A percentile compares a stretch with the other conserved stretches of the same genome.
These are phyloP conservation scores for Gallinago solitaria DNA, from an alignment of 2,797 vertebrate species.

Conservation along the genomic window DNA sequence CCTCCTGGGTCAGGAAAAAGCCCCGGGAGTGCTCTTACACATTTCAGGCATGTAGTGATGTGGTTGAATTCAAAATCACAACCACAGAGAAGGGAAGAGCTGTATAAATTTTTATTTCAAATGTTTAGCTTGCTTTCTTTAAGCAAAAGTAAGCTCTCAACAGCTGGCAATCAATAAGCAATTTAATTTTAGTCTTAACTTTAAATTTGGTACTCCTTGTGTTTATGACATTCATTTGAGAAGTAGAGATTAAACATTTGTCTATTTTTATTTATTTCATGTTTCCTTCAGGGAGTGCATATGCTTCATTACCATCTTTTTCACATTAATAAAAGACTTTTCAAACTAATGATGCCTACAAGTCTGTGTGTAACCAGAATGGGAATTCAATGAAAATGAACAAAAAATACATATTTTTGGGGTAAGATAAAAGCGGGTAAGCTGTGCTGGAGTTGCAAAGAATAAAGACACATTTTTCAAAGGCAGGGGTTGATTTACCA, in stretches of 20 bases:
- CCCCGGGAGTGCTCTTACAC: not conserved
- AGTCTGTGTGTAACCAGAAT: not conserved
- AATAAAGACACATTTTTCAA: not conserved
- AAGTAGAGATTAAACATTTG: not conserved
- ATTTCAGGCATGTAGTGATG: not conserved
- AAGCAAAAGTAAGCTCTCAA: not conserved
- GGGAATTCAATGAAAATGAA: not conserved
- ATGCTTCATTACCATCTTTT: constrained; percentile 9
- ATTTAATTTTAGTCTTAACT: not conserved
- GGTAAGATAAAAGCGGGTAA: not conserved
- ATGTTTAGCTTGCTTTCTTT: not conserved
- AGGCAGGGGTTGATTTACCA: not conserved
- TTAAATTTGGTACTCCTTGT: not conserved
- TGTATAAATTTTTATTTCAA: not conserved
- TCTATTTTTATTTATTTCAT: not conserved
- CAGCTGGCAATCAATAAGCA: not conserved
- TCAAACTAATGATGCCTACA: not conserved
- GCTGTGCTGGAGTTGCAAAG: not conserved
- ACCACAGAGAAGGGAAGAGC: not conserved
- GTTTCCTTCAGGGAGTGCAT: not conserved
- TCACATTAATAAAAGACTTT: not conserved
- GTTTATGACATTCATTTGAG: not conserved
- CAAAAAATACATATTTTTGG: rapidly evolving
- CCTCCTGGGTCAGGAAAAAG: not conserved
- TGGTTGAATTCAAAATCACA: not conserved